Conservation (phyloP, 2,888 invertebrate species). For the Uropetala carovei region DNA sequence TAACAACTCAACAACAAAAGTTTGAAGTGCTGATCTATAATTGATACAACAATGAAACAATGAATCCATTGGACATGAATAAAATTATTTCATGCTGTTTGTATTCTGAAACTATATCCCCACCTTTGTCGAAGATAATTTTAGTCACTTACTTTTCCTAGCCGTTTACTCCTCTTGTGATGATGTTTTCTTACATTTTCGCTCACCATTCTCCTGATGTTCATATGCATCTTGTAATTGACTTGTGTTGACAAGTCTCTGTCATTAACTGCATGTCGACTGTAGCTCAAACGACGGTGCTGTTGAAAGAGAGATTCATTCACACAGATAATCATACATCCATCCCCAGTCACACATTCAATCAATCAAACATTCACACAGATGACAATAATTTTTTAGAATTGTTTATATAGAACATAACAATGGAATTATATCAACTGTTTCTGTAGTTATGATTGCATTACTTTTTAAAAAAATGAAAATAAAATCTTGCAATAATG, state of each 20-base stretch:
- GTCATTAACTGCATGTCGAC: conserved; percentile 93
- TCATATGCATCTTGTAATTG: conserved; percentile 94
- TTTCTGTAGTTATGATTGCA: too few species aligned
- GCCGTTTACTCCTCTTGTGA: conserved; percentile 87
- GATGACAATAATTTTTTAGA: neutral
- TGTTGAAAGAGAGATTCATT: conserved; percentile 74
- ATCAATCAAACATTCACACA: neutral
- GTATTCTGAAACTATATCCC: neutral
- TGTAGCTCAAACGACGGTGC: conserved; percentile 94
- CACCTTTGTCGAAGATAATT: neutral
- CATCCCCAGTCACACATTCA: neutral
- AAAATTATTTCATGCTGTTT: neutral
- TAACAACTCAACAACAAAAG: neutral
- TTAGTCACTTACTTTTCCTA: conserved; percentile 82
- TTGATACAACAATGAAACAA: neutral
- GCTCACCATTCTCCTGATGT: conserved; percentile 90
- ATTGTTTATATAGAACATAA: too few species aligned
- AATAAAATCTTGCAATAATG: too few species aligned
- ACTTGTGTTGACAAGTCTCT: conserved; percentile 90
- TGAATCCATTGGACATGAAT: neutral
- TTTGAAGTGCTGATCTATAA: neutral
- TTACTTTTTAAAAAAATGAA: too few species aligned
- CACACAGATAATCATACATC: neutral
- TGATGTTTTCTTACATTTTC: conserved; percentile 88
- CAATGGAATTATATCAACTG: too few species aligned